Evolutionary conservation across 2,888 invertebrate species (phyloP), one percentile per base, ranked within the genome.

Genomic region (Malacosoma neustria): DNA sequence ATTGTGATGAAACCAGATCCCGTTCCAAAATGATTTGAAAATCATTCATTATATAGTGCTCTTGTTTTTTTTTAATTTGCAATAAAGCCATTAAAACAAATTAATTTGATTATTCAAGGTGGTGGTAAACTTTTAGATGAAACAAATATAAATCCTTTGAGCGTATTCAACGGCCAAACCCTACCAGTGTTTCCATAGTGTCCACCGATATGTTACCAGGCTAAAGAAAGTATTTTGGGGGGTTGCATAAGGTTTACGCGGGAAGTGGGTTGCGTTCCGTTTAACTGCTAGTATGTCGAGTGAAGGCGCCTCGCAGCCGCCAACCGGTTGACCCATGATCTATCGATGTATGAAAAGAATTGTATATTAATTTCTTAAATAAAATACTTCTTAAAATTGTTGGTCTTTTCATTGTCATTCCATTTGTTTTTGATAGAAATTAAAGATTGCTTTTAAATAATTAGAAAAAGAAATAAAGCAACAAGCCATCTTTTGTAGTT

Each of bases 291-390:
- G 53, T 57, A 54, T 59, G 54, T 54, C 66, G 72, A 75, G 71
- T 72, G 74, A 71, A 54, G 49, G 58, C 56, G 62, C 22, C 6
- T 22, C 22, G 63, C 62, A 52, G 50, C 56, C 56, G 71, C 71
- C 65, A 62, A 62, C 61, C 67, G 60, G 59, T 50, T 56, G 60
- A 64, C 64, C 65, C 68, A 68, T 73, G 61, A 65, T 69, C 65
- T 65, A 67, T 63, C 61, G 56, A 65, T 76, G 72, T 79, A 80
- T 75, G 80, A 77, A 74, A 65, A 72, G 53, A 72, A 80, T 80
- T 84, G 82, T 84, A 81, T 84, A 82, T 74, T 82, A 72, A 81
- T 82, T 82, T 84, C 80, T 70, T 82, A 74, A 85, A 84, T 85
- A 84, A 84, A 84, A 79, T 71, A 72, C 72, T 79, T 77, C 72